Evolutionary conservation across 2,888 invertebrate species (phyloP).

Genomic region (Plagiodera versicolora): DNA sequence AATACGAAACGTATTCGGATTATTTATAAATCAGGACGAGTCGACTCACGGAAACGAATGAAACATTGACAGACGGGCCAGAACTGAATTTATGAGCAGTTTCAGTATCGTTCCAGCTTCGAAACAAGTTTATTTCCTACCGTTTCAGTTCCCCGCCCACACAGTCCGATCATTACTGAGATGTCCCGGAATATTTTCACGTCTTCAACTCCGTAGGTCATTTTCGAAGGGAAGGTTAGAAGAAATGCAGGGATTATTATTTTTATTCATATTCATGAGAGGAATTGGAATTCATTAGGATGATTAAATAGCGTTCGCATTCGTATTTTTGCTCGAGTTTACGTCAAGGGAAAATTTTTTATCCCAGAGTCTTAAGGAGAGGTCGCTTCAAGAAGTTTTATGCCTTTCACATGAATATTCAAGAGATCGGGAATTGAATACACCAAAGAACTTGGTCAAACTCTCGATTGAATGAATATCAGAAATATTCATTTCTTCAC

Average conservation of each 20-base stretch:
- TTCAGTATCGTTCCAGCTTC: constrained; percentile 17
- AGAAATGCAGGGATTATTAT: not conserved
- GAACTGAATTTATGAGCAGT: constrained; percentile 26
- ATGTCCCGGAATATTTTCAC: not conserved
- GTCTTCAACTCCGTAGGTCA: not conserved
- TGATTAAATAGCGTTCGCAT: not conserved
- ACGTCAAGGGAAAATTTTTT: not conserved
- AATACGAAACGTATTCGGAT: constrained; percentile 23
- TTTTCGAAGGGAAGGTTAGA: not conserved
- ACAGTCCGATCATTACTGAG: not conserved
- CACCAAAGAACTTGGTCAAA: no score
- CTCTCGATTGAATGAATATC: no score
- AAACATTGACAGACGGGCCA: constrained; percentile 24
- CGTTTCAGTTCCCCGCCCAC: not conserved
- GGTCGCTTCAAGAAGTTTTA: no score
- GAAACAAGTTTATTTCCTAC: constrained; percentile 15
- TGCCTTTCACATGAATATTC: no score
- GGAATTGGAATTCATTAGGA: not conserved
- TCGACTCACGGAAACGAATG: constrained; percentile 28
- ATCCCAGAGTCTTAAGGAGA: no score
- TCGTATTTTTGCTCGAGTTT: not conserved
- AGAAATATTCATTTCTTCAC: no score
- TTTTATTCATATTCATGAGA: not conserved
- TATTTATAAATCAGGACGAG: constrained; percentile 31
- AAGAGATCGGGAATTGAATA: no score